Evolutionary conservation across 2,888 invertebrate species (phyloP).

Genomic region (Scaptomyza reducta): DNA sequence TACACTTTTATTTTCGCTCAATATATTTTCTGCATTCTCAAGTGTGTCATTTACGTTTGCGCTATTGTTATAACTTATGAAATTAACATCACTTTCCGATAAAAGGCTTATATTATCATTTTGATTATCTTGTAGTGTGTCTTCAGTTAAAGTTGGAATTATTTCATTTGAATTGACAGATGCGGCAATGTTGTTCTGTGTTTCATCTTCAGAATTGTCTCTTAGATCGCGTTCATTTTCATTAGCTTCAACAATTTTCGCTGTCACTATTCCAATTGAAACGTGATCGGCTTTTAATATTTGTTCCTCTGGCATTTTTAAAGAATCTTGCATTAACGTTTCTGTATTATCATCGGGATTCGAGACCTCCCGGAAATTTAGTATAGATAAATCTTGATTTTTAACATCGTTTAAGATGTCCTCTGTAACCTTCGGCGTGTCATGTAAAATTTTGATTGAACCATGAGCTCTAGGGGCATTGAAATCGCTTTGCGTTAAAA

Average conservation of each 20-base stretch:
- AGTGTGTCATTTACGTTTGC: no score
- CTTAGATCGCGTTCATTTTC: neutral
- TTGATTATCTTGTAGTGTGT: no score
- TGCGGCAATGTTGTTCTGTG: no score
- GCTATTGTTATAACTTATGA: no score
- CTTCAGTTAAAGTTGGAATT: neutral
- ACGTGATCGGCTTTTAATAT: no score
- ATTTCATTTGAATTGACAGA: neutral
- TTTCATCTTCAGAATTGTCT: no score
- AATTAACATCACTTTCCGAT: no score
- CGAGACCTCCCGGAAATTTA: accelerated
- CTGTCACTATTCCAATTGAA: neutral
- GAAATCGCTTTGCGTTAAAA: neutral
- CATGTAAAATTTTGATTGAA: no score
- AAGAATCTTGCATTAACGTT: neutral
- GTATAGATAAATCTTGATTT: neutral
- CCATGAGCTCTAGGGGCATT: neutral
- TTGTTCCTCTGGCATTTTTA: neutral
- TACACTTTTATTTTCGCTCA: no score
- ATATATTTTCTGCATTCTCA: no score
- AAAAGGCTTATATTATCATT: no score
- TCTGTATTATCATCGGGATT: neutral
- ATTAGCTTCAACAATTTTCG: neutral
- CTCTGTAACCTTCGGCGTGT: neutral
- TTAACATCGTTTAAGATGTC: neutral